Evolutionary conservation across 2,797 vertebrate species (phyloP), one percentile per base, ranked within the genome.

Genomic region (Merluccius polli): DNA sequence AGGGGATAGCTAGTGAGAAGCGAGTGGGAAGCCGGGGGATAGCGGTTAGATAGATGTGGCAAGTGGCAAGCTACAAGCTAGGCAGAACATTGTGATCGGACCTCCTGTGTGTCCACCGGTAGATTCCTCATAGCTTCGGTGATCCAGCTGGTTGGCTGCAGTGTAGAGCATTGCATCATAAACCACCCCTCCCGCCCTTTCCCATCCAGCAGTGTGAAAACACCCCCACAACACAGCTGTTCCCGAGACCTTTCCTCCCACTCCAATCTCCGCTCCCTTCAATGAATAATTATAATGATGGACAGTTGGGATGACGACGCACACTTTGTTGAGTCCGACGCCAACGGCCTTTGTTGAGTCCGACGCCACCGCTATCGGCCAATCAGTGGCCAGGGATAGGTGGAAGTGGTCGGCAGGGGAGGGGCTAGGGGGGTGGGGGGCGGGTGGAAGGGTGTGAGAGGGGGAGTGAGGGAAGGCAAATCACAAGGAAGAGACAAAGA

Each of bases 271-370:
- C 3, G 82, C 86, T 89, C 65, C 87, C 85, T 86, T 89, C 86
- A 86, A 88, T 85, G 89, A 93, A 93, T 93, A 94, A 93, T 93
- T 90, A 91, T 75, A 86, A 90, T 91, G 89, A 92, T 87, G 82
- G 91, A 93, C 91, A 93, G 90, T 83, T 79, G 85, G 90, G 88
- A 89, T 87, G 87, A 91, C 87, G 90, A 86, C 89, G 84, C 78
- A 85, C 81, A 92, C 90, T 93, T 91, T 92, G 92, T 91, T 92
- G 92, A 91, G 87, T 90, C 85, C 84, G 87, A 87, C 85, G 86
- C 89, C 82, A 86, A n/a, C 89, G 89, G 87, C 87, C 90, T 90
- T 93, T 92, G 92, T 91, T 92, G 92, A 91, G 87, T 90, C 85
- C 84, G 87, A 87, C 86, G 86, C 89, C 82, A 86, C 82, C 75